Evolutionary conservation across 2,888 invertebrate species (phyloP).

Genomic region (Leptinotarsa haldemani): DNA sequence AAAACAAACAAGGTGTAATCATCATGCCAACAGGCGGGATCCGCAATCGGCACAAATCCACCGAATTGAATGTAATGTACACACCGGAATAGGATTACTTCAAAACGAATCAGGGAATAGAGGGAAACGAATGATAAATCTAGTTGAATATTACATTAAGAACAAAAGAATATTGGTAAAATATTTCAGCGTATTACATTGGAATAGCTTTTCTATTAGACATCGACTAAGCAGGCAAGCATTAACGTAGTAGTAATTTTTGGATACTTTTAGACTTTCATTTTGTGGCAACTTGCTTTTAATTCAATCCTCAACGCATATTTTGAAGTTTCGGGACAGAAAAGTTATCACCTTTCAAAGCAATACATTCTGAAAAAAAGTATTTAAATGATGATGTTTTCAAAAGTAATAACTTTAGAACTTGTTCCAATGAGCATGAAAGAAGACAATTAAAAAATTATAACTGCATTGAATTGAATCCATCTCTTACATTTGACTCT

Average conservation of each 20-base stretch:
- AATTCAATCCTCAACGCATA: too few relatives aligned
- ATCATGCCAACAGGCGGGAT: slow-evolving; percentile 4
- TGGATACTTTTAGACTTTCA: too few relatives aligned
- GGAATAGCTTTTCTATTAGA: neutral
- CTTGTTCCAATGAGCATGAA: too few relatives aligned
- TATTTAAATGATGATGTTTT: too few relatives aligned
- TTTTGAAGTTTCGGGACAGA: too few relatives aligned
- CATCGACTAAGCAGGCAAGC: neutral
- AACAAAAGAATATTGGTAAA: slow-evolving; percentile 14
- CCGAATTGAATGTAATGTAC: slow-evolving; percentile 18
- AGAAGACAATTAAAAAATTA: too few relatives aligned
- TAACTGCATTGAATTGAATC: too few relatives aligned
- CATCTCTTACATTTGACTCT: too few relatives aligned
- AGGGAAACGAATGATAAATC: slow-evolving; percentile 16
- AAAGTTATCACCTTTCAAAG: too few relatives aligned
- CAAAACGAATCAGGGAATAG: slow-evolving; percentile 7
- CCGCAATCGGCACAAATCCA: slow-evolving; percentile 4
- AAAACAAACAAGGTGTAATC: slow-evolving; percentile 12
- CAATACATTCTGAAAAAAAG: too few relatives aligned
- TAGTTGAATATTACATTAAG: neutral
- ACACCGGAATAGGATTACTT: slow-evolving; percentile 15
- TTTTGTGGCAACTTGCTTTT: too few relatives aligned
- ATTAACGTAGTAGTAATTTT: neutral
- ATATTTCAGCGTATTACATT: slow-evolving; percentile 3
- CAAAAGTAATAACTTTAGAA: too few relatives aligned